Evolutionary conservation across 2,113 vertebrate genomes (phyloP).

Genomic region (Oceanodroma tethys): DNA sequence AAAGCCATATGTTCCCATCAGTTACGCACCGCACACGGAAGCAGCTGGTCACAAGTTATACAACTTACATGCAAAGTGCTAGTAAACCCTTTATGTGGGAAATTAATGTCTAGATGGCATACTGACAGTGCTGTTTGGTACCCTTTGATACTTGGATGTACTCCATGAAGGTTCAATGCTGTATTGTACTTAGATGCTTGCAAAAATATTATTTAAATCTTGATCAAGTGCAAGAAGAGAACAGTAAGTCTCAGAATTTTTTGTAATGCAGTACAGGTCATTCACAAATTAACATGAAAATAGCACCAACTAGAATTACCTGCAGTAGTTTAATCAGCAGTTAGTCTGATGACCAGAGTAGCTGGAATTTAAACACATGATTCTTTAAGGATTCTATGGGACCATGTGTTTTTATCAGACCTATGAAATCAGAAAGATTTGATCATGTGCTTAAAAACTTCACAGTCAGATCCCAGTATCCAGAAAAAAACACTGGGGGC

Average conservation of each 20-base stretch:
- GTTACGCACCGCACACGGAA: conserved; percentile 54
- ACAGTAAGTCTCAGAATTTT: neutral
- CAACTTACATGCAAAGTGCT: conserved; percentile 56
- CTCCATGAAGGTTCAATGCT: neutral
- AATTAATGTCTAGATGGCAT: conserved; percentile 33
- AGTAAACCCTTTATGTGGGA: conserved; percentile 35
- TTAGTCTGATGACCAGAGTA: neutral
- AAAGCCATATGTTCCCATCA: conserved; percentile 73
- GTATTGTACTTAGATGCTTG: neutral
- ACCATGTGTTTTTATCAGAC: neutral
- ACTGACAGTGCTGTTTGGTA: neutral
- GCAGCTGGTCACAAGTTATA: conserved; percentile 68
- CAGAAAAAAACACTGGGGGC: neutral
- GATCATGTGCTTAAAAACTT: neutral
- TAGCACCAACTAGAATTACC: neutral
- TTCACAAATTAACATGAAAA: neutral
- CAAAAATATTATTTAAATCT: neutral
- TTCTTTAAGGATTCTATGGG: neutral
- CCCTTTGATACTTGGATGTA: neutral
- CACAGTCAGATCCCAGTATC: neutral
- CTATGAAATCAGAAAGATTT: neutral
- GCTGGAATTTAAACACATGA: neutral
- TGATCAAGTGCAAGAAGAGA: neutral
- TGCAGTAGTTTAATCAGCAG: neutral
- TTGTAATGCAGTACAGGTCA: neutral